A percentile compares a stretch with the other conserved stretches of the same genome.
Evolutionary conservation across 2,113 vertebrate species (phyloP).

Genomic region (Atrichornis clamosus): DNA sequence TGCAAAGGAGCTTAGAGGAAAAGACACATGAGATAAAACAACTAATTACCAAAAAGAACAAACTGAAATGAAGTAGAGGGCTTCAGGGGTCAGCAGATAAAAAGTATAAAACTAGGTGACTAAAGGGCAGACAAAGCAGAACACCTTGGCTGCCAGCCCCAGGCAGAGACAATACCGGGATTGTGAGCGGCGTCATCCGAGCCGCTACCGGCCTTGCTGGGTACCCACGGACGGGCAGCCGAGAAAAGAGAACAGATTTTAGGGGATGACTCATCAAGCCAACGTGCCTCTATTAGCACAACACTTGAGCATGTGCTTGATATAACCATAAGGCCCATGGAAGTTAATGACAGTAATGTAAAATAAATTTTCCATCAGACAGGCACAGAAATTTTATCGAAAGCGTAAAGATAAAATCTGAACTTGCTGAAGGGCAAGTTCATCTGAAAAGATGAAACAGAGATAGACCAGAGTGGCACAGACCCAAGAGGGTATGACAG

Average conservation of each 20-base stretch:
- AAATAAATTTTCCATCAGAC: background rate
- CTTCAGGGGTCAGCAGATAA: background rate
- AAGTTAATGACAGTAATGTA: constrained; percentile 11
- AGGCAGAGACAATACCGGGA: background rate
- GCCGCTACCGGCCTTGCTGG: background rate
- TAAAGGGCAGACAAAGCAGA: background rate
- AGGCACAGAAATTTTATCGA: background rate
- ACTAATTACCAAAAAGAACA: background rate
- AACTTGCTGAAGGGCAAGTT: background rate
- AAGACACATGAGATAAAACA: background rate
- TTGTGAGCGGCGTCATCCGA: accelerated
- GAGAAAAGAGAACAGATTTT: constrained; percentile 44
- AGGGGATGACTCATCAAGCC: constrained; percentile 39
- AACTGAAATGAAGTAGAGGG: background rate
- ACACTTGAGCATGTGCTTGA: constrained; percentile 45
- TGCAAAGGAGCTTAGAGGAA: background rate
- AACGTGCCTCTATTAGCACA: constrained; percentile 39
- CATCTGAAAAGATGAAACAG: background rate
- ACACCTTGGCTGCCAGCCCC: background rate
- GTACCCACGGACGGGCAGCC: background rate
- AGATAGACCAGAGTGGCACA: background rate
- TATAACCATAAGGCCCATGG: constrained; percentile 20
- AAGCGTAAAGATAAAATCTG: background rate
- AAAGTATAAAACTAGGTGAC: background rate
- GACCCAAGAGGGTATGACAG: background rate